These are phyloP conservation scores for Megaceryle torquata DNA, from an alignment of 2,113 vertebrate species.

Conservation along the genomic window DNA sequence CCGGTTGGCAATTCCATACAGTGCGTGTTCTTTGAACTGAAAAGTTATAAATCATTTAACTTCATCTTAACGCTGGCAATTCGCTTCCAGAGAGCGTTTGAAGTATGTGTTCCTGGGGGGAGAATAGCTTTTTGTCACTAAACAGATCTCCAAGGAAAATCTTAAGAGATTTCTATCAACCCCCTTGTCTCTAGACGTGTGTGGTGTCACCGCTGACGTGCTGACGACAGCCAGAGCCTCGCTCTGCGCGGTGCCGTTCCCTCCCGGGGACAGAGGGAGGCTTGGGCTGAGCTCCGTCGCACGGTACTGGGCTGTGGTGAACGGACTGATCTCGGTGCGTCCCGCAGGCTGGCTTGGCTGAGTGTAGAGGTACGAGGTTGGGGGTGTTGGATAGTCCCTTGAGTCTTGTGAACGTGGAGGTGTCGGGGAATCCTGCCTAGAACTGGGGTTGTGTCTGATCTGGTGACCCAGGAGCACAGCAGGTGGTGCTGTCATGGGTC, in stretches of 20 bases:
- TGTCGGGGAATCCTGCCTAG: background rate
- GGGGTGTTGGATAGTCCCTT: fast-evolving
- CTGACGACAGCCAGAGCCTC: background rate
- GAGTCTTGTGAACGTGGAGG: fast-evolving
- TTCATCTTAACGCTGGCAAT: background rate
- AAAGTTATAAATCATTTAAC: background rate
- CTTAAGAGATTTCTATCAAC: background rate
- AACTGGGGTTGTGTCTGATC: background rate
- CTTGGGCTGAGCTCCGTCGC: fast-evolving
- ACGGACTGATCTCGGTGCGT: fast-evolving
- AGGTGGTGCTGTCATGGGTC: background rate
- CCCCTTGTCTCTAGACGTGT: background rate
- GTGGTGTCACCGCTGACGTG: background rate
- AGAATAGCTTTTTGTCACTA: background rate
- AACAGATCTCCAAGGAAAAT: background rate
- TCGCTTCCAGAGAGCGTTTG: background rate
- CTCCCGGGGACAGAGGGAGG: fast-evolving
- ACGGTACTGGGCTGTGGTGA: fast-evolving
- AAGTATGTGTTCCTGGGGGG: background rate
- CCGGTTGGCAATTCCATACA: background rate
- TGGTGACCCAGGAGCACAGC: background rate
- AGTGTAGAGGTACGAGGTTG: fast-evolving
- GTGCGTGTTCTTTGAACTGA: slow-evolving; percentile 8
- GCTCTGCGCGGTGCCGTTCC: background rate
- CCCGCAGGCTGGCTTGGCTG: background rate